A percentile compares a stretch with the other conserved stretches of the same genome.
Conservation (phyloP, 2,113 vertebrate species). For the Centropristis striata region DNA sequence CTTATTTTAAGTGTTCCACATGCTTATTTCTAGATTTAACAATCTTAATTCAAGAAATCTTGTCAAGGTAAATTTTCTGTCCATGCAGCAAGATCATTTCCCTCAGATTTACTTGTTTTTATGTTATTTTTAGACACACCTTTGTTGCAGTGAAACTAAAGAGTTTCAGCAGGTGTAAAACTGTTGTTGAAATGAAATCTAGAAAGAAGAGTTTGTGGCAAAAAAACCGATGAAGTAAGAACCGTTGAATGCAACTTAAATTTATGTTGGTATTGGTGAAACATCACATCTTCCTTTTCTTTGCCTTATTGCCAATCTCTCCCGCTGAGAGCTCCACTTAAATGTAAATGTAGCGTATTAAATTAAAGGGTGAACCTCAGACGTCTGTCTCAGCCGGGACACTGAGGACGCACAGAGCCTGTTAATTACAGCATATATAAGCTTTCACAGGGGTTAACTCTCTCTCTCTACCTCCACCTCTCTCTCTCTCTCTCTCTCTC, state of each 20-base stretch:
- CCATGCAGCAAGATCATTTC: too few relatives aligned
- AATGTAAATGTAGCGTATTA: constrained; percentile 49
- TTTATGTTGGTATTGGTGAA: constrained; percentile 15
- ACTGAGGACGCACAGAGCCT: constrained; percentile 48
- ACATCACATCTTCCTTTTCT: background rate
- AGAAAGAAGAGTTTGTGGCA: too few relatives aligned
- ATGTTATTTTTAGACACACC: too few relatives aligned
- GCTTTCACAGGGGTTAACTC: constrained; percentile 54
- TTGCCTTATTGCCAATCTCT: constrained; percentile 27
- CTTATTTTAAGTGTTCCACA: too few relatives aligned
- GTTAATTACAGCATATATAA: constrained; percentile 59
- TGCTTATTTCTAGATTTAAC: too few relatives aligned
- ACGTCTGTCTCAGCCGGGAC: constrained; percentile 33
- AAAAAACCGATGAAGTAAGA: background rate
- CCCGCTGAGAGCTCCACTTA: constrained; percentile 40
- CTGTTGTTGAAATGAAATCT: too few relatives aligned
- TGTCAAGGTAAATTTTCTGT: too few relatives aligned
- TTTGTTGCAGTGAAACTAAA: too few relatives aligned
- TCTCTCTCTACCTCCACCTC: constrained; percentile 26
- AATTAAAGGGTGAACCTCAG: constrained; percentile 47
- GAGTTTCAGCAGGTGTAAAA: too few relatives aligned
- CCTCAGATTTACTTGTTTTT: too few relatives aligned
- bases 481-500: constrained; percentile 8
- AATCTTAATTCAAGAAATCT: too few relatives aligned
- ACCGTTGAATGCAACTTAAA: background rate